phyloP scores from a whole-genome alignment of 2,888 invertebrate genomes.

The Chloroclysta siterata region DNA sequence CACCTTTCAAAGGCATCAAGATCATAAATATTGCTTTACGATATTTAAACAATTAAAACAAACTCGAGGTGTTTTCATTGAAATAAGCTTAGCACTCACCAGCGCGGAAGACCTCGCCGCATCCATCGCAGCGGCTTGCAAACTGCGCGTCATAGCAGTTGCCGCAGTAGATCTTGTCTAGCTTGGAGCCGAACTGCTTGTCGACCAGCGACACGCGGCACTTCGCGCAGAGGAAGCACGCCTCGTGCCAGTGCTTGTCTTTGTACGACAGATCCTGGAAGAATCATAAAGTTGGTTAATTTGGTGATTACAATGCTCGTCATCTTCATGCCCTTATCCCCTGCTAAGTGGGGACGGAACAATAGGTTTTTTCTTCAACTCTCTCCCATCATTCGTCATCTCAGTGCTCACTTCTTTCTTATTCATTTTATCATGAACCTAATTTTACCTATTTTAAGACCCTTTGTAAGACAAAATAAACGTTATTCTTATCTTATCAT shows the following conservation, averaged over 20 bases:
- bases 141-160: slow-evolving; percentile 99
- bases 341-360: no score
- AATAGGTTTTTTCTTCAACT: no score
- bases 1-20: background rate
- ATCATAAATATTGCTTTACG: background rate
- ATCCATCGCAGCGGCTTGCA: slow-evolving; percentile 99
- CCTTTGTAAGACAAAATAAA: no score
- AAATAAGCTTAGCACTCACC: slow-evolving; percentile 87
- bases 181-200: slow-evolving; percentile 99
- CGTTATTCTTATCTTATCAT: no score
- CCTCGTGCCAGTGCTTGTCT: slow-evolving; percentile 99
- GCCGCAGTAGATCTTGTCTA: slow-evolving; percentile 99
- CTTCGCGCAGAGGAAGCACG: slow-evolving; percentile 99
- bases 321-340: no score
- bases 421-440: no score
- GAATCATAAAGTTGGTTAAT: background rate
- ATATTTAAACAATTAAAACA: background rate
- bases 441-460: no score
- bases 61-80: background rate
- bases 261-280: slow-evolving; percentile 99
- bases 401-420: no score
- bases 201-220: slow-evolving; percentile 99
- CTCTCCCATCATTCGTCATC: no score
- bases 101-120: slow-evolving; percentile 99
- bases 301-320: background rate